phyloP scores from a whole-genome alignment of 2,888 invertebrate species.

The Cosmopolites sordidus region DNA sequence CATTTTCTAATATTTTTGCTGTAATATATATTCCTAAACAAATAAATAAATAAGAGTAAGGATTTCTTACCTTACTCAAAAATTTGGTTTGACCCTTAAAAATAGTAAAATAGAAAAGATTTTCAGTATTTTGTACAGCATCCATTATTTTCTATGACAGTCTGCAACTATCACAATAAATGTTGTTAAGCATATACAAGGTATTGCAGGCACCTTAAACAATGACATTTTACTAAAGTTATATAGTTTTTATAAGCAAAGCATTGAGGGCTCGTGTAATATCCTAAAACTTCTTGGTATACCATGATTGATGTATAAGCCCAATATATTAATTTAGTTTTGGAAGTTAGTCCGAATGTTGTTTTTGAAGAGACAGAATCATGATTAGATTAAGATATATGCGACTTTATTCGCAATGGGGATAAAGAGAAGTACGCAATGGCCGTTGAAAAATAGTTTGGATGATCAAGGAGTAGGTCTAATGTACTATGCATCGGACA shows the following conservation, averaged over 20 bases:
- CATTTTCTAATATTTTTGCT: no score
- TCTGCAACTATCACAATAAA: no score
- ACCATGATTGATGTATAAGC: conserved; percentile 72
- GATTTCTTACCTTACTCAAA: no score
- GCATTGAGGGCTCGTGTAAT: conserved; percentile 72
- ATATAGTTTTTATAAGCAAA: conserved; percentile 81
- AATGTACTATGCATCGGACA: conserved; percentile 89
- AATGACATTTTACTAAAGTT: conserved; percentile 64
- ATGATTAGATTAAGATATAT: conserved; percentile 56
- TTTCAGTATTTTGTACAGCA: no score
- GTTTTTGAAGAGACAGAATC: conserved; percentile 36
- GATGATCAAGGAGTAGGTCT: conserved; percentile 76
- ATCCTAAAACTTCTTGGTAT: conserved; percentile 70
- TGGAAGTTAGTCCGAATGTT: conserved; percentile 55
- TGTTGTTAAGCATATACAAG: conserved; percentile 65
- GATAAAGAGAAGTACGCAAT: conserved; percentile 53
- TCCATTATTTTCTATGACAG: no score
- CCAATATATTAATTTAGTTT: conserved; percentile 66
- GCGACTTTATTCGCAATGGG: conserved; percentile 75
- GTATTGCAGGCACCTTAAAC: conserved; percentile 46
- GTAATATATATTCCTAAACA: no score
- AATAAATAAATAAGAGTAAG: no score
- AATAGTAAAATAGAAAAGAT: no score
- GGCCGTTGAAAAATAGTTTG: conserved; percentile 48
- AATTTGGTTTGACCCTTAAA: no score